A percentile compares a stretch with the other conserved stretches of the same genome.
Conservation (phyloP, 1,140 invertebrate genomes). For the Atta colombica region DNA sequence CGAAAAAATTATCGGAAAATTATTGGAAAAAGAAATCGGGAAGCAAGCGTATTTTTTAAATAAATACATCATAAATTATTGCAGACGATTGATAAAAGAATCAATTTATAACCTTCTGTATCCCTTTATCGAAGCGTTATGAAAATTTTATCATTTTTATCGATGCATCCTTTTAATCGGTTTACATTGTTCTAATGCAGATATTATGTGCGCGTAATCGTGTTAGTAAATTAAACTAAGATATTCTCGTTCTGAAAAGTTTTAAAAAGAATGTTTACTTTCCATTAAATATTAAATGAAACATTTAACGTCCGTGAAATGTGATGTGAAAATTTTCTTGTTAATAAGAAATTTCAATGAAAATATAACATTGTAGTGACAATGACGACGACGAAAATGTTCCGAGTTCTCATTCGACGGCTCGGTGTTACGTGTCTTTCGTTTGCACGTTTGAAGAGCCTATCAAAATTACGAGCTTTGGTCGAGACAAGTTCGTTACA, state of each 20-base stretch:
- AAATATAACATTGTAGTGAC: constrained; percentile 36
- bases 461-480: constrained; percentile 52
- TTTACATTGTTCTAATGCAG: background rate
- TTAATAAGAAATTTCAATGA: constrained; percentile 42
- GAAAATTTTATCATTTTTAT: constrained; percentile 4
- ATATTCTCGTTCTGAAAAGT: background rate
- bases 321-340: background rate
- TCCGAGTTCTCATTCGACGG: background rate
- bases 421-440: background rate
- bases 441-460: constrained; percentile 46
- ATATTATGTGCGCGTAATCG: background rate
- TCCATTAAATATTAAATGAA: constrained; percentile 32
- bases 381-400: background rate
- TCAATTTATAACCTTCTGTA: background rate
- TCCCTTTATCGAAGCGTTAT: background rate
- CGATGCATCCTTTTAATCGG: background rate
- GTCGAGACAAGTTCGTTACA: constrained; percentile 48
- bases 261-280: constrained; percentile 28
- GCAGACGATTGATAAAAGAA: background rate
- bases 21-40: background rate
- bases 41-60: background rate
- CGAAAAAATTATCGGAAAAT: background rate
- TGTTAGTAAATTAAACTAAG: constrained; percentile 7
- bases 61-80: background rate
- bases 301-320: constrained; percentile 25